Evolutionary conservation across 1,140 invertebrate species (phyloP), one percentile per base, ranked within the genome.

Genomic region (Drosophila quadrilineata): DNA sequence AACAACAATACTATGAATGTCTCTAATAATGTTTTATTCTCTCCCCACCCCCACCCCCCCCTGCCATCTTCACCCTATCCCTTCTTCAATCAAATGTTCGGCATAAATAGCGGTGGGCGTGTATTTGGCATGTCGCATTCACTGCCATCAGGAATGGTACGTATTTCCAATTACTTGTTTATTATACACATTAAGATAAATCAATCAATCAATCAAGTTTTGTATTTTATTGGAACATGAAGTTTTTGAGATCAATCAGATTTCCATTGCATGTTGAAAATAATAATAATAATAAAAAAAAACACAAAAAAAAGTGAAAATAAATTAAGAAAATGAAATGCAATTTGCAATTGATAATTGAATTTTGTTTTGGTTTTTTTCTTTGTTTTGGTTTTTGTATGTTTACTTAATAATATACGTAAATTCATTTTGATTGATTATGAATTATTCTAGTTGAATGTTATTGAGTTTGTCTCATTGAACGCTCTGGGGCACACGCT

Each of bases 61-160:
- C n/a, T n/a, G n/a, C n/a, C n/a, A n/a, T 59, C 41, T 56, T 36
- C 53, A 60, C n/a, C n/a, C n/a, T n/a, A 35, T 41, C 12, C n/a
- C 40, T 24, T 24, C 46, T 36, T 29, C 26, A 38, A 22, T 41
- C 22, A 21, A 9, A 50, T 17, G 31, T 21, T 64, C 58, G 31
- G n/a, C n/a, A 60, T 52, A 40, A 68, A 59, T 56, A 89, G 88
- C 75, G 88, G 88, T 71, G 87, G 87, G 50, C 88, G 88, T 71
- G 79, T 88, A 60, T 89, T 88, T 86, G 88, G 88, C 60, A 89
- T 89, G 86, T 89, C 87, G 26, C 84, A 89, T 89, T 89, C 88
- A 75, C 69, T 89, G 60, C 88, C 88, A 64, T 89, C 88, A 2
- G 88, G 88, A 85, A 89, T 89, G 88, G 88, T 89, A 72, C 64